Percentiles rank a stretch among this genome's conserved stretches.
phyloP scores from a whole-genome alignment of 2,113 vertebrate species.

The Tonatia bakeri region DNA sequence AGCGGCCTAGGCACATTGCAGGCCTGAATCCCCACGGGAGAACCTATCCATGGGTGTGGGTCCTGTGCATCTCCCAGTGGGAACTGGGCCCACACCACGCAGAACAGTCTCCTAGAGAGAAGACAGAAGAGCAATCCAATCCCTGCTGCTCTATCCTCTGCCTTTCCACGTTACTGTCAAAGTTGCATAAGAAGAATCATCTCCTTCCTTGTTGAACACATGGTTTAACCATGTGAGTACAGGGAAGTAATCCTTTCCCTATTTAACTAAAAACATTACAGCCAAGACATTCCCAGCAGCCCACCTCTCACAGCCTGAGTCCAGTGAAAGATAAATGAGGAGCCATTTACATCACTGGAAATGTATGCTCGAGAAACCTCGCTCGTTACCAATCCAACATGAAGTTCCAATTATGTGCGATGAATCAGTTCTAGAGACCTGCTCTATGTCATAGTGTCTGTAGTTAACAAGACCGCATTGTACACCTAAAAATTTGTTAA shows the following conservation, averaged over 20 bases:
- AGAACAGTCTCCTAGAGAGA: no score
- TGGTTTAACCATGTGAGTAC: background rate
- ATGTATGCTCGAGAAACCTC: background rate
- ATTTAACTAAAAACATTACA: background rate
- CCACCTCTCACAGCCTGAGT: background rate
- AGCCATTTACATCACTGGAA: background rate
- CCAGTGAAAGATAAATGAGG: background rate
- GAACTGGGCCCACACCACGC: no score
- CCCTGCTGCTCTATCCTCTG: background rate
- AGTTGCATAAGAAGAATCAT: background rate
- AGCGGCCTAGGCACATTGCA: no score
- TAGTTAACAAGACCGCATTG: background rate
- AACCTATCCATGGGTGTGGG: no score
- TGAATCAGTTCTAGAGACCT: background rate
- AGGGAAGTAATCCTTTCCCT: background rate
- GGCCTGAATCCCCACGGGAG: no score
- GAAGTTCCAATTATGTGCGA: conserved; percentile 25
- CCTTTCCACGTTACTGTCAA: background rate
- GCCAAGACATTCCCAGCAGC: background rate
- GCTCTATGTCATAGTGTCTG: background rate
- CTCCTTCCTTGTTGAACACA: background rate
- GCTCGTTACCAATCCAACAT: background rate
- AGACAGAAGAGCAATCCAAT: background rate
- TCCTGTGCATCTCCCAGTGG: no score
- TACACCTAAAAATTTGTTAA: background rate